A percentile compares a stretch with the other conserved stretches of the same genome.
Evolutionary conservation across 2,113 vertebrate species (phyloP).

Genomic region (Coptodon bakossiorum): DNA sequence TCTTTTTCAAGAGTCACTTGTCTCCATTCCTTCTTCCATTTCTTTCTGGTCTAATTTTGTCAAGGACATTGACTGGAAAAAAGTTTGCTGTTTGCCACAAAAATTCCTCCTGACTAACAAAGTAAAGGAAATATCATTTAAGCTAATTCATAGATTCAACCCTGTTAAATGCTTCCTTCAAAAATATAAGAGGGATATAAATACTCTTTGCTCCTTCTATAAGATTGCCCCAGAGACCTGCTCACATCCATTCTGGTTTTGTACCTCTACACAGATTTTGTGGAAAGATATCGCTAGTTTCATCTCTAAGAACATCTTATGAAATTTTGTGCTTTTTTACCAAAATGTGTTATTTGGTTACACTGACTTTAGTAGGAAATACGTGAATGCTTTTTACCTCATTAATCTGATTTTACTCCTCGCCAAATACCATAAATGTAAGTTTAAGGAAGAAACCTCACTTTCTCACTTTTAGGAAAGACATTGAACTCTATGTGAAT

Average conservation of each 20-base stretch:
- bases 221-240: fast-evolving
- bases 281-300: not conserved
- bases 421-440: not conserved
- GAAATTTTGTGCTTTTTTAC: not conserved
- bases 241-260: not conserved
- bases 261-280: fast-evolving
- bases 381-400: fast-evolving
- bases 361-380: not conserved
- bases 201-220: not conserved
- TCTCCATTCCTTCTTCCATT: too few relatives aligned
- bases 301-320: not conserved
- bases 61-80: too few relatives aligned
- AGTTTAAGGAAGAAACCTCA: not conserved
- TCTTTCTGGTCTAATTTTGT: too few relatives aligned
- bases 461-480: not conserved
- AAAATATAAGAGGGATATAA: not conserved
- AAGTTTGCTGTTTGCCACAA: not conserved
- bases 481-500: not conserved
- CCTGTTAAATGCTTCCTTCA: too few relatives aligned
- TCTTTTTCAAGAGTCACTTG: too few relatives aligned
- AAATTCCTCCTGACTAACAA: too few relatives aligned
- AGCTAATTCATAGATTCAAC: too few relatives aligned
- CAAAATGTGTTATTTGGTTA: not conserved
- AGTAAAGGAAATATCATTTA: too few relatives aligned
- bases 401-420: not conserved